These are phyloP conservation scores for Itoplectis maculator DNA, from an alignment of 2,888 invertebrate genomes.

Conservation along the genomic window DNA sequence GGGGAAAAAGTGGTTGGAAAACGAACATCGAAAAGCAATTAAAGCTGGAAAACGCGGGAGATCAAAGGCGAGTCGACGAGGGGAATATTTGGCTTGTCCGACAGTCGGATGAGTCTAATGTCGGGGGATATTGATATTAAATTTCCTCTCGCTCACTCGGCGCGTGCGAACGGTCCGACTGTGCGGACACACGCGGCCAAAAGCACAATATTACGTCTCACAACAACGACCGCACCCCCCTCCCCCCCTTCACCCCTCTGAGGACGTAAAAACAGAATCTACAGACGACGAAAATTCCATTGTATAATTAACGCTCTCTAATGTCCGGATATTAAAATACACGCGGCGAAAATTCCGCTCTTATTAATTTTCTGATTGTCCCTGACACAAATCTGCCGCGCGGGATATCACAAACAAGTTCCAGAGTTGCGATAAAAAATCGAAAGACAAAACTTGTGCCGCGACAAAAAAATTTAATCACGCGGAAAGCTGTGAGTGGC, in stretches of 20 bases:
- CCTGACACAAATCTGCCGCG: neutral
- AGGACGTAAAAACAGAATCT: too few species aligned
- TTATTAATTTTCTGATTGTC: neutral
- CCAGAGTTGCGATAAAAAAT: too few species aligned
- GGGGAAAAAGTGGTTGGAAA: neutral
- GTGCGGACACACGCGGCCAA: neutral
- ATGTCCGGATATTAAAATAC: neutral
- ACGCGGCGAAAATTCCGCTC: neutral
- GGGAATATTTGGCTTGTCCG: neutral
- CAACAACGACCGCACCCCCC: neutral
- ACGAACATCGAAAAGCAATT: constrained; percentile 3
- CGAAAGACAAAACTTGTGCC: too few species aligned
- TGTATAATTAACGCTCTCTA: too few species aligned
- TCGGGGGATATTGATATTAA: neutral
- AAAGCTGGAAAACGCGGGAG: neutral
- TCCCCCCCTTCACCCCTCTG: too few species aligned
- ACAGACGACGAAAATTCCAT: too few species aligned
- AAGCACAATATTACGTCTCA: neutral
- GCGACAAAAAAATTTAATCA: too few species aligned
- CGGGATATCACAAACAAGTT: too few species aligned
- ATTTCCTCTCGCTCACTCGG: neutral
- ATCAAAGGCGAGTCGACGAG: neutral
- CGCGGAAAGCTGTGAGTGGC: too few species aligned
- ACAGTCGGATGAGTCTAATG: neutral
- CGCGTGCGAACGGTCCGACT: neutral